Evolutionary conservation across 2,113 vertebrate species (phyloP), one percentile per base, ranked within the genome.

Genomic region (Chrysochloris asiatica): DNA sequence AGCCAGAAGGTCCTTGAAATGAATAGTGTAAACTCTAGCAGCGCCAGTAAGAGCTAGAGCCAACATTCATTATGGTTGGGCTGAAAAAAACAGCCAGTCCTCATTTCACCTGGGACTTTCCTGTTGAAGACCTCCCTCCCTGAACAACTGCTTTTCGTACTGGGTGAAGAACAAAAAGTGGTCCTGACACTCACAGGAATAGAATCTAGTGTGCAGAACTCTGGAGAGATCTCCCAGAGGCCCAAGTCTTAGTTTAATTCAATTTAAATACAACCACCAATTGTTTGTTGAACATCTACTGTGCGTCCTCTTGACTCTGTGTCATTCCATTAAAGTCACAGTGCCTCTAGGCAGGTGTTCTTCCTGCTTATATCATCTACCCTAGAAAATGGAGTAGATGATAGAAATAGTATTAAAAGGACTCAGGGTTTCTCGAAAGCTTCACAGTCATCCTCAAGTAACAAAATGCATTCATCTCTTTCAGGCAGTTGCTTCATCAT

Each of bases 21-120:
- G 65, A 94, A 59, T 8, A 93, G 91, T 92, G 83, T 93, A 88
- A 95, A 90, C 93, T 92, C 22, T 30, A 83, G 33, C 67, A 48
- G 16, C 72, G 76, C 95, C 93, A 96, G 80, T 30, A 91, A 86
- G 71, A 71, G 9, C 52, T 67, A 12, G 76, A 84, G 90, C 88
- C 93, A 94, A 73, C 36, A 47, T 91, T 88, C 72, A 80, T 73
- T 63, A 56, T 0, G 13, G 59, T 83, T 45, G 67, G 76, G 72
- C 78, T 48, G n/a, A 13, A 41, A 85, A 88, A 93, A 77, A n/a
- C 65, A 88, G 56, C 79, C 59, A 94, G 94, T 93, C 95, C 91
- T 96, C 69, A 86, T 86, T 96, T 96, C 93, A 96, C 94, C 90
- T 96, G 94, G 76, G 88, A 86, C 71, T 56, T 47, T 88, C 80